A percentile compares a stretch with the other conserved stretches of the same genome.
Evolutionary conservation across 2,797 vertebrate species (phyloP).

Genomic region (Sylvia borin): DNA sequence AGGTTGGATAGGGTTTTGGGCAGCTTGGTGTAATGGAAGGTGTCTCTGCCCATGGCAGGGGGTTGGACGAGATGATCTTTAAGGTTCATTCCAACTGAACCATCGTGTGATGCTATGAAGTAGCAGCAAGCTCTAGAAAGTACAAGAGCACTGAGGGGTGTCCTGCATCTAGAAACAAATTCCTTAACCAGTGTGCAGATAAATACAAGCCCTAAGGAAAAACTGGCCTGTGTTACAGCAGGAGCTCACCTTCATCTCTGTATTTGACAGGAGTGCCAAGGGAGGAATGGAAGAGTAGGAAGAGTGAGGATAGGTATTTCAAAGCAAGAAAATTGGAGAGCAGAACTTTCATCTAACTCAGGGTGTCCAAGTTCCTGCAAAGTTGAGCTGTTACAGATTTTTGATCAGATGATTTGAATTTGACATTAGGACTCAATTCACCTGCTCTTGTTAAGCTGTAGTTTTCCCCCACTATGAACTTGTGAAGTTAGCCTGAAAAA

Average conservation of each 20-base stretch:
- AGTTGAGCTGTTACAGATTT: neutral
- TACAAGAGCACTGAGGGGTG: neutral
- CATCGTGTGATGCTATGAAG: neutral
- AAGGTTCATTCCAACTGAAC: neutral
- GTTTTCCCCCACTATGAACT: neutral
- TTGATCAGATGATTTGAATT: neutral
- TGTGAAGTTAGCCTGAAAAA: neutral
- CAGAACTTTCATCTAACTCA: neutral
- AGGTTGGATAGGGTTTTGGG: neutral
- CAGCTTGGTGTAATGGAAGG: neutral
- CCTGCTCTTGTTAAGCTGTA: neutral
- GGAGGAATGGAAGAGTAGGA: neutral
- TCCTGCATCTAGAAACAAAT: neutral
- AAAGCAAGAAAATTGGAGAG: neutral
- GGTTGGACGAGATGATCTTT: neutral
- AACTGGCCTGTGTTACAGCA: neutral
- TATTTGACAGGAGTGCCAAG: neutral
- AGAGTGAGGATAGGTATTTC: neutral
- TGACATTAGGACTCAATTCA: neutral
- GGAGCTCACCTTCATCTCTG: neutral
- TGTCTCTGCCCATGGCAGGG: neutral
- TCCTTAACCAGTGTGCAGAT: neutral
- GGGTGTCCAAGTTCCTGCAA: neutral
- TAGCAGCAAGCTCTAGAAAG: neutral
- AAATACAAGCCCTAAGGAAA: neutral